phyloP scores from a whole-genome alignment of 2,113 vertebrate species.

The Salvelinus fontinalis region DNA sequence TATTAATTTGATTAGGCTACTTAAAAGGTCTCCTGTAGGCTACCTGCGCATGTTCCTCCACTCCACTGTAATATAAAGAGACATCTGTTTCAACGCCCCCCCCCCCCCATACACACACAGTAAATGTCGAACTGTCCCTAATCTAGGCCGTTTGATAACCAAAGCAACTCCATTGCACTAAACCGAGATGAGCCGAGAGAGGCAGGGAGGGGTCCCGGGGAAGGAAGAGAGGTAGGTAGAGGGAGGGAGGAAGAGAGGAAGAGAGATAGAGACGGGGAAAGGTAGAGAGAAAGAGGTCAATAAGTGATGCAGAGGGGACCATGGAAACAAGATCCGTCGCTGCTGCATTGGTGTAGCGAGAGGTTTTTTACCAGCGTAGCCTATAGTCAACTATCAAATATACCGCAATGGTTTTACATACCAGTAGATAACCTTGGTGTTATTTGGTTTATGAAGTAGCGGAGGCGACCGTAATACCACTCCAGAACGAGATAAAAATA shows the following conservation, averaged over 20 bases:
- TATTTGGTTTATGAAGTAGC: not conserved
- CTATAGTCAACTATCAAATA: not conserved
- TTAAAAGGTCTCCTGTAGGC: too few relatives aligned
- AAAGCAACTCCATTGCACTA: constrained; percentile 13
- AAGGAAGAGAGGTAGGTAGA: constrained; percentile 34
- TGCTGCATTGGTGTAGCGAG: constrained; percentile 19
- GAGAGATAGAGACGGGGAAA: constrained; percentile 13
- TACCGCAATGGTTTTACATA: not conserved
- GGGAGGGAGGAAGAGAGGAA: constrained; percentile 26
- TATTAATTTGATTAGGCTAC: too few relatives aligned
- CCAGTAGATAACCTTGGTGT: not conserved
- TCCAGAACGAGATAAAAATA: not conserved
- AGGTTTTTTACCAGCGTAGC: constrained; percentile 15
- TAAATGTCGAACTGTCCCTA: not conserved
- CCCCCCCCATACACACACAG: too few relatives aligned
- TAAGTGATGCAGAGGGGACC: constrained; percentile 36
- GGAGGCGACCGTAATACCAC: not conserved
- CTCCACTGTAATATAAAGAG: too few relatives aligned
- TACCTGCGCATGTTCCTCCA: too few relatives aligned
- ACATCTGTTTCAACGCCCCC: too few relatives aligned
- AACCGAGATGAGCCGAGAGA: constrained; percentile 28
- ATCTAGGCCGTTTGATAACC: constrained; percentile 51
- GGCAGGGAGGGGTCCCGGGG: not conserved
- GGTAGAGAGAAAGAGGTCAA: constrained; percentile 35
- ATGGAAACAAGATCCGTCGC: constrained; percentile 5